Conservation (phyloP, 2,888 invertebrate species). For the Andrena praecox region DNA sequence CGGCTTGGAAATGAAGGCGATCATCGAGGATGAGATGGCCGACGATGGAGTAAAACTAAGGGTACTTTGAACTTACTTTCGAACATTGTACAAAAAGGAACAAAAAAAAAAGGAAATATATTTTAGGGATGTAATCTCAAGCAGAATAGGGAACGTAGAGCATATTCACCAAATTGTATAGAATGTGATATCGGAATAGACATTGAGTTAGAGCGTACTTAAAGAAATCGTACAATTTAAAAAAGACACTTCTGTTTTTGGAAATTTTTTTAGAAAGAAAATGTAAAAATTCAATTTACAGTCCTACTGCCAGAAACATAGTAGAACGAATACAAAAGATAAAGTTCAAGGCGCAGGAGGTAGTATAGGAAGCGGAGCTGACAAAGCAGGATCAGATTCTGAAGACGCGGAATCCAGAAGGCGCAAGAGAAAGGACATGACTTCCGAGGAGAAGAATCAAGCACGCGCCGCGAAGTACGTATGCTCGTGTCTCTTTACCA, state of each 20-base stretch:
- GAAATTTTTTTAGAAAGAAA: slow-evolving; percentile 18
- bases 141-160: background rate
- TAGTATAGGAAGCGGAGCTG: slow-evolving; percentile 77
- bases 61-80: slow-evolving; percentile 79
- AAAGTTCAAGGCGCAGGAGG: slow-evolving; percentile 86
- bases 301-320: slow-evolving; percentile 98
- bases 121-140: slow-evolving; percentile 16
- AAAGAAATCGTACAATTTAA: slow-evolving; percentile 10
- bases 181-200: background rate
- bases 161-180: background rate
- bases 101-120: background rate
- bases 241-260: slow-evolving; percentile 19
- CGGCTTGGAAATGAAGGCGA: slow-evolving; percentile 98
- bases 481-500: background rate
- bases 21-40: slow-evolving; percentile 97
- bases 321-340: slow-evolving; percentile 95
- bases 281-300: slow-evolving; percentile 84
- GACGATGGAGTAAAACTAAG: slow-evolving; percentile 96
- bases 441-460: slow-evolving; percentile 97
- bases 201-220: slow-evolving; percentile 11
- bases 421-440: slow-evolving; percentile 95
- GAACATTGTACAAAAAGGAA: background rate
- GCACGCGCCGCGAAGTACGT: slow-evolving; percentile 92
- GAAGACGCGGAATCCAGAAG: slow-evolving; percentile 93
- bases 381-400: slow-evolving; percentile 88